Evolutionary conservation across 2,113 vertebrate species (phyloP).

Genomic region (Castor canadensis): DNA sequence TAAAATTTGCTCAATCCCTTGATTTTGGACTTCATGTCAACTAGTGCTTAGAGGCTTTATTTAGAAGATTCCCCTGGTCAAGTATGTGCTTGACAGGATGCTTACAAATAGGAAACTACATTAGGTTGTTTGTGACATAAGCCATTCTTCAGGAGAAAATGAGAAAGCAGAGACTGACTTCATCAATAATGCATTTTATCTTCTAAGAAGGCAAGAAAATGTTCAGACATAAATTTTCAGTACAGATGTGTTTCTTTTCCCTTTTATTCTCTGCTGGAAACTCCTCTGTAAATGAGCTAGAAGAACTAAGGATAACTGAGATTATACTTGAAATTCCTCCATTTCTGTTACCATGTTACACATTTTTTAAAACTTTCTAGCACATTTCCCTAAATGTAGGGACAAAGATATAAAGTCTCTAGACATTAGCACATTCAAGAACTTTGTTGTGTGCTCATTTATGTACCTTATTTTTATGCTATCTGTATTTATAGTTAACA

Average conservation of each 20-base stretch:
- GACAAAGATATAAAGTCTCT: not conserved
- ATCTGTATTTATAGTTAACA: not conserved
- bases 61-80: not conserved
- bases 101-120: not conserved
- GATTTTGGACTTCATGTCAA: not conserved
- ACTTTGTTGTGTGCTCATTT: not conserved
- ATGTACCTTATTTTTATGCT: not conserved
- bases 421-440: not conserved
- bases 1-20: not conserved
- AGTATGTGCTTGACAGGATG: not conserved
- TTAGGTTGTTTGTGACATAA: not conserved
- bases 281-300: not conserved
- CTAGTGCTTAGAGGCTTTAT: not conserved
- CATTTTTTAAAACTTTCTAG: not conserved
- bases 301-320: not conserved
- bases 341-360: not conserved
- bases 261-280: not conserved
- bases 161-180: not conserved
- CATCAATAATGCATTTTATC: not conserved
- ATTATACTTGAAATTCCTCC: not conserved
- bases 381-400: not conserved
- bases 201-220: not conserved
- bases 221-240: not conserved
- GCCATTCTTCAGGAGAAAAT: not conserved
- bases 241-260: not conserved